A percentile compares a stretch with the other conserved stretches of the same genome.
Conservation (phyloP, 2,888 invertebrate species). For the Cotesia congregata region DNA sequence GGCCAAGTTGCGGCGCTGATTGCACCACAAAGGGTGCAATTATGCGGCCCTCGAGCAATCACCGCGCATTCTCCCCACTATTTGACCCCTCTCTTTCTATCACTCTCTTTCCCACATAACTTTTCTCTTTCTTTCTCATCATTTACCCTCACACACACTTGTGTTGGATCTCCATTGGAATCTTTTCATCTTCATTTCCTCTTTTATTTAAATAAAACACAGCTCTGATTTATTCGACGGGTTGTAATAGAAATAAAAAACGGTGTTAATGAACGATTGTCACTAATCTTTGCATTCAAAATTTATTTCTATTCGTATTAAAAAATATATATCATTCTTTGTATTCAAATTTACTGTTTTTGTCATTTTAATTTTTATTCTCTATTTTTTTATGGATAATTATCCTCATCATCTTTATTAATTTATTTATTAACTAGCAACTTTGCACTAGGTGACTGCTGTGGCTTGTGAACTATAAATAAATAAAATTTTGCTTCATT, state of each 20-base stretch:
- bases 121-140: slow-evolving; percentile 37
- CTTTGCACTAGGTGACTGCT: too few species aligned
- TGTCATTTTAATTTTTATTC: not conserved
- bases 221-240: slow-evolving; percentile 38
- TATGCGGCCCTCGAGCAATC: slow-evolving; percentile 71
- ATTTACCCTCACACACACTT: slow-evolving; percentile 34
- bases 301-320: not conserved
- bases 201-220: slow-evolving; percentile 65
- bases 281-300: slow-evolving; percentile 60
- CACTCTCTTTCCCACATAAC: slow-evolving; percentile 43
- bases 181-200: slow-evolving; percentile 49
- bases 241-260: slow-evolving; percentile 54
- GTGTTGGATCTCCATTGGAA: not conserved
- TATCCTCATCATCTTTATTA: not conserved
- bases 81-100: slow-evolving; percentile 63
- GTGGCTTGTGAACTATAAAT: too few species aligned
- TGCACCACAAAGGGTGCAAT: slow-evolving; percentile 71
- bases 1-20: slow-evolving; percentile 69
- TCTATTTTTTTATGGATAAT: not conserved
- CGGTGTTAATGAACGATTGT: slow-evolving; percentile 70
- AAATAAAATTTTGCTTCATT: too few species aligned
- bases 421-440: not conserved
- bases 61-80: slow-evolving; percentile 69
- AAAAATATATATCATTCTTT: not conserved
- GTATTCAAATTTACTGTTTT: slow-evolving; percentile 6